Evolutionary conservation across 2,113 vertebrate species (phyloP).

Genomic region (Ptilonorhynchus violaceus): DNA sequence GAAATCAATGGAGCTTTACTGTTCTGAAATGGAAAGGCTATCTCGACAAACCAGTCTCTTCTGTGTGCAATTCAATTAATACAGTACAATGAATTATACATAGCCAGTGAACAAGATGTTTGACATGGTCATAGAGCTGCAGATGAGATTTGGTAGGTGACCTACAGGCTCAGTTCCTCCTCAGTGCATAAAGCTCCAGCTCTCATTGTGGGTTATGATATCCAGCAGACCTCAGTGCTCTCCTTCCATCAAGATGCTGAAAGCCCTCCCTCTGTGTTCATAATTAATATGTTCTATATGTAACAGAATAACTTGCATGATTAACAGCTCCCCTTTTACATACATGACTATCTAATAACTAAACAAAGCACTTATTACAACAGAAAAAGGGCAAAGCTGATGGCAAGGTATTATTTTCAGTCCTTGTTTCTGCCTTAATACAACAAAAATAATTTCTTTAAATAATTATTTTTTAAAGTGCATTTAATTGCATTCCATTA

Average conservation of each 20-base stretch:
- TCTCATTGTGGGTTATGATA: neutral
- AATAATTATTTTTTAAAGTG: neutral
- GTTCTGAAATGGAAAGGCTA: neutral
- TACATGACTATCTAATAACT: neutral
- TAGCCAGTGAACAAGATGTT: slow-evolving; percentile 2
- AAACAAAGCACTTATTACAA: neutral
- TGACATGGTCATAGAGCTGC: slow-evolving; percentile 17
- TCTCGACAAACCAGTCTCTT: neutral
- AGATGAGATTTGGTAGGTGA: slow-evolving; percentile 34
- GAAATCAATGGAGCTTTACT: slow-evolving; percentile 52
- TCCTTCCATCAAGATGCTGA: neutral
- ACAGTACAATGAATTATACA: slow-evolving; percentile 31
- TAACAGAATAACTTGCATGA: neutral
- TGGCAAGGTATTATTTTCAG: neutral
- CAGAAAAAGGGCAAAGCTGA: neutral
- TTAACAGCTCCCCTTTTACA: neutral
- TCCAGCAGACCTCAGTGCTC: neutral
- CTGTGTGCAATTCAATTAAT: slow-evolving; percentile 33
- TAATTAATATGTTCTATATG: neutral
- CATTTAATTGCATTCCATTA: neutral
- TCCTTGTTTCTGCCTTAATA: neutral
- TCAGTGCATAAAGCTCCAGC: neutral
- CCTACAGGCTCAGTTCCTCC: neutral
- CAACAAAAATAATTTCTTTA: neutral
- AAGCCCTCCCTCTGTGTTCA: neutral